Percentiles rank a stretch among this genome's conserved stretches.
phyloP scores from a whole-genome alignment of 1,140 invertebrate genomes.

The Bombus confusus region DNA sequence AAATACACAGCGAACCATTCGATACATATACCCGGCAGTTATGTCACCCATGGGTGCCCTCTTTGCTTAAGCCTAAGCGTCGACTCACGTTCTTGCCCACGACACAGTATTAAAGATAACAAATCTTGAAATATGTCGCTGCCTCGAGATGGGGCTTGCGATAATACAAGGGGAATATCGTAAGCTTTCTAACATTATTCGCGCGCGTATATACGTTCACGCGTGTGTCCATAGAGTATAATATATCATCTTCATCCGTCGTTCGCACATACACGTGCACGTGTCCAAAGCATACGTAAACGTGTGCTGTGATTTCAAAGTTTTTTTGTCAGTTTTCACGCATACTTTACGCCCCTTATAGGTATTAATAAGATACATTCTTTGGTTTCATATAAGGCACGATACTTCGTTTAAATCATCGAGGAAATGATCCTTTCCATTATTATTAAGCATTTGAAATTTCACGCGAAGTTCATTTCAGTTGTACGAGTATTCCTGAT shows the following conservation, averaged over 20 bases:
- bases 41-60: constrained; percentile 18
- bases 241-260: constrained; percentile 45
- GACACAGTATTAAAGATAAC: constrained; percentile 60
- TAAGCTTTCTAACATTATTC: constrained; percentile 52
- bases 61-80: constrained; percentile 47
- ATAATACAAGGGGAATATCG: constrained; percentile 64
- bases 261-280: background rate
- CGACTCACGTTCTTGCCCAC: constrained; percentile 48
- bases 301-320: background rate
- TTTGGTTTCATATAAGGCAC: too few species aligned
- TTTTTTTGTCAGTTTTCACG: background rate
- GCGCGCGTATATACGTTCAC: constrained; percentile 34
- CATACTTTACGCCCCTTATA: too few species aligned
- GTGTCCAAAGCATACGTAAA: background rate
- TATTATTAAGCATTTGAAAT: too few species aligned
- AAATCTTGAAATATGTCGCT: constrained; percentile 71
- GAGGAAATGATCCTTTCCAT: too few species aligned
- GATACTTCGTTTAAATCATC: too few species aligned
- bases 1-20: constrained; percentile 26
- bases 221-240: constrained; percentile 1
- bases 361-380: too few species aligned
- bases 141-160: constrained; percentile 49
- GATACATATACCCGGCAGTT: constrained; percentile 44
- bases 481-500: too few species aligned
- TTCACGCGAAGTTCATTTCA: too few species aligned